Evolutionary conservation across 2,888 invertebrate genomes (phyloP).

Genomic region (Anaspis maculata): DNA sequence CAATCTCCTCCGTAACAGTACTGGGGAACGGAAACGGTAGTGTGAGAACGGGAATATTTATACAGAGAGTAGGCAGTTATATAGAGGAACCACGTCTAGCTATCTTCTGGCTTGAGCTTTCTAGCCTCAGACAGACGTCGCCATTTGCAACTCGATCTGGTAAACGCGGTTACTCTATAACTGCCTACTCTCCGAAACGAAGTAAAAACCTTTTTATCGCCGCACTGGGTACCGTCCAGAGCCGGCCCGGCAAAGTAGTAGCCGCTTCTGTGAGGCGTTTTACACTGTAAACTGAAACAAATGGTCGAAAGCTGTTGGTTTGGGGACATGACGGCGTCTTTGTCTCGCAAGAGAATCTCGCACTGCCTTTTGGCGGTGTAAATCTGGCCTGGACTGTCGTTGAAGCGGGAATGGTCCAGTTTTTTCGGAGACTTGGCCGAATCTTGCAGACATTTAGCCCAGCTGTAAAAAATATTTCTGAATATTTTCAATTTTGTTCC

Average conservation of each 20-base stretch:
- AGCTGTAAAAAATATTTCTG: too few relatives aligned
- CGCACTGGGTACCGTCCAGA: constrained; percentile 72
- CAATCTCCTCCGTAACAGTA: constrained; percentile 63
- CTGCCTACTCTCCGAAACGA: too few relatives aligned
- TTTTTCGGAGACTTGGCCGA: constrained; percentile 44
- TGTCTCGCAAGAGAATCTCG: constrained; percentile 60
- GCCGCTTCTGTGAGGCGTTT: constrained; percentile 63
- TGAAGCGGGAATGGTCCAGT: constrained; percentile 54
- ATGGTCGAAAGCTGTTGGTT: constrained; percentile 41
- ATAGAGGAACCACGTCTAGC: too few relatives aligned
- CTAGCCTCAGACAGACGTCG: too few relatives aligned
- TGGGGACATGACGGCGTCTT: constrained; percentile 51
- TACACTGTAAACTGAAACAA: constrained; percentile 63
- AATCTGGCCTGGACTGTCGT: constrained; percentile 58
- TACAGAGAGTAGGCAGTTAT: neutral
- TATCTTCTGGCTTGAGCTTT: too few relatives aligned
- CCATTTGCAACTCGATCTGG: too few relatives aligned
- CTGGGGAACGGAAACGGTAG: constrained; percentile 41
- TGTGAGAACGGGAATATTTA: neutral
- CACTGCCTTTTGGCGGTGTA: constrained; percentile 71
- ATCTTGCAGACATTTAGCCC: constrained; percentile 60
- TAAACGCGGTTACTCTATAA: too few relatives aligned
- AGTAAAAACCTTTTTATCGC: constrained; percentile 51
- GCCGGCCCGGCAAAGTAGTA: constrained; percentile 75
- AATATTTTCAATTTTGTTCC: constrained; percentile 14